Conservation (phyloP, 1,140 invertebrate genomes). For the Bradynema listronoti region DNA sequence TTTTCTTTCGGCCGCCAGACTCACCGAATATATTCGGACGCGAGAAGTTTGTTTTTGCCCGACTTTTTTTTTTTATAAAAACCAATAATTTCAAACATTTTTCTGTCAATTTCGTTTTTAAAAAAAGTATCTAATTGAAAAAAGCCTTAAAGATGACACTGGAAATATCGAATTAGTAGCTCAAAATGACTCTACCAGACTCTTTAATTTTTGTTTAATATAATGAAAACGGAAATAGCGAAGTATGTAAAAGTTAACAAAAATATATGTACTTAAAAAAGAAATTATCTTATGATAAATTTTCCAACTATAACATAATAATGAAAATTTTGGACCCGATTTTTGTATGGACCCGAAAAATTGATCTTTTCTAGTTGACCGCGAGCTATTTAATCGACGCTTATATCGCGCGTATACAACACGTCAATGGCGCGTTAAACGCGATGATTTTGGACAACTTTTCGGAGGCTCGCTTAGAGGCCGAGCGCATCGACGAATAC, state of each 20-base stretch:
- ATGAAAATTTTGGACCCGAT: neutral
- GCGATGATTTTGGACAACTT: conserved; percentile 39
- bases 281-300: no score
- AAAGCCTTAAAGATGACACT: neutral
- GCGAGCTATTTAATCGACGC: conserved; percentile 36
- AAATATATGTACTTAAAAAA: no score
- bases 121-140: conserved; percentile 3
- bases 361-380: conserved; percentile 15
- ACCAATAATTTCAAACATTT: no score
- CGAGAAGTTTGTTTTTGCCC: conserved; percentile 39
- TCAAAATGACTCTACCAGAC: no score
- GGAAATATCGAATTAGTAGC: conserved; percentile 9
- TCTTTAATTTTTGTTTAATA: no score
- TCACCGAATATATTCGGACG: conserved; percentile 33
- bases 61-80: no score
- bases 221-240: no score
- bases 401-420: conserved; percentile 37
- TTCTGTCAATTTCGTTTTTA: no score
- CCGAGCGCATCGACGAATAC: conserved; percentile 35
- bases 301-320: neutral
- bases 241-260: no score
- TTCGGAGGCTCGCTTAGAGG: conserved; percentile 11
- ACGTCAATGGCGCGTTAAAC: conserved; percentile 28
- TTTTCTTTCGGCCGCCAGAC: conserved; percentile 30
- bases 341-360: neutral